phyloP scores from a whole-genome alignment of 2,113 vertebrate species.

The Labrus mixtus region DNA sequence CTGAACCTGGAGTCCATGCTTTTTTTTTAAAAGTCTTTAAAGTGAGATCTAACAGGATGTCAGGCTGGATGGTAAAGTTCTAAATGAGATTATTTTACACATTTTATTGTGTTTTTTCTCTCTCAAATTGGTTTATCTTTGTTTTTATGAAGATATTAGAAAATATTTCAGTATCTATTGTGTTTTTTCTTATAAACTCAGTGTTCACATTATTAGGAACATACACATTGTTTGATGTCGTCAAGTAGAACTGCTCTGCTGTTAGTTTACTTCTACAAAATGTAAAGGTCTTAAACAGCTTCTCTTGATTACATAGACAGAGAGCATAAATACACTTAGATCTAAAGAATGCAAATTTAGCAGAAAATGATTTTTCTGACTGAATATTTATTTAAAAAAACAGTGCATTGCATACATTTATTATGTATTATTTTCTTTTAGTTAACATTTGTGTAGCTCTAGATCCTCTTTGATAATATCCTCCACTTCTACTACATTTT shows the following conservation, averaged over 20 bases:
- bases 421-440: too few relatives aligned
- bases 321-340: not conserved
- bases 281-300: not conserved
- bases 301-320: not conserved
- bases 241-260: not conserved
- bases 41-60: slow-evolving; percentile 3
- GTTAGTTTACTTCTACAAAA: not conserved
- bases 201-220: not conserved
- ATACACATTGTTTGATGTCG: not conserved
- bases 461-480: too few relatives aligned
- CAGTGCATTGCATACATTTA: too few relatives aligned
- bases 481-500: too few relatives aligned
- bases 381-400: too few relatives aligned
- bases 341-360: not conserved
- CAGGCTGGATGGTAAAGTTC: not conserved
- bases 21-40: slow-evolving; percentile 13
- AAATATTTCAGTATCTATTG: not conserved
- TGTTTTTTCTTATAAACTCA: not conserved
- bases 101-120: not conserved
- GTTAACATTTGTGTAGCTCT: too few relatives aligned
- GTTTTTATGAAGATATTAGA: not conserved
- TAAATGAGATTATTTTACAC: slow-evolving; percentile 10
- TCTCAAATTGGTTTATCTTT: not conserved
- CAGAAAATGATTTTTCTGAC: too few relatives aligned
- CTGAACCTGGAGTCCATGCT: slow-evolving; percentile 29